Base-by-base conservation (phyloP, 2,888 invertebrate species). In the Galeopsomyia nigrocyanea region DNA sequence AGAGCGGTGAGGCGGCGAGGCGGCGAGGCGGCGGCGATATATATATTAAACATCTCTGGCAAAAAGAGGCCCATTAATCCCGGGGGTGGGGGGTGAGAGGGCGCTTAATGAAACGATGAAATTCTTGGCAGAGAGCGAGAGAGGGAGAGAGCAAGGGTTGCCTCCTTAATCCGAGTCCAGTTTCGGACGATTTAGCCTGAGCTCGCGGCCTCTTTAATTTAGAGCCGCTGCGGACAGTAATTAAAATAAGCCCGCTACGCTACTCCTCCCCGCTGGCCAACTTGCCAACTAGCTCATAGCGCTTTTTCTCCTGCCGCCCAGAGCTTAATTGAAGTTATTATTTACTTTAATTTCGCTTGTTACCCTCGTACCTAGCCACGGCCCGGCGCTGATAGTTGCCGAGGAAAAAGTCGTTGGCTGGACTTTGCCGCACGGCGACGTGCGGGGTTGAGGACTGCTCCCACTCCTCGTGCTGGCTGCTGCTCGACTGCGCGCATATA, bases 161-260 rank as follows among this genome's bases (percentile, higher is more conserved):
- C 77, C 74, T 81, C 79, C 81, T 80, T 82, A 84, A 83, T 82
- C 81, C 79, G 79, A 31, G 58, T 61, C 80, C 65, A 80, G 81
- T 84, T 83, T 64, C 79, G 80, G 81, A 81, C 81, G 82, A 84
- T 84, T 84, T 80, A 82, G 80, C 80, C 80, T 75, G 80, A 79
- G 73, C 61, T 65, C 65, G 78, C 78, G 78, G 84, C 39, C 84
- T 84, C 86, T 85, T 85, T 85, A 85, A 86, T 86, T 86, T 75
- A 84, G 83, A 83, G 82, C 81, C 80, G 78, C 83, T 10, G 39
- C 81, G 86, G 85, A 85, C 86, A 85, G 86, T 85, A 86, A 86
- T 86, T 86, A 86, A 86, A 86, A 85, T 85, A 84, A 85, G 85
- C 80, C 83, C 83, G 80, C 78, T 73, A 81, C 82, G 81, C 83